Evolutionary conservation across 2,797 vertebrate species (phyloP), one percentile per base, ranked within the genome.

Genomic region (Netta rufina): DNA sequence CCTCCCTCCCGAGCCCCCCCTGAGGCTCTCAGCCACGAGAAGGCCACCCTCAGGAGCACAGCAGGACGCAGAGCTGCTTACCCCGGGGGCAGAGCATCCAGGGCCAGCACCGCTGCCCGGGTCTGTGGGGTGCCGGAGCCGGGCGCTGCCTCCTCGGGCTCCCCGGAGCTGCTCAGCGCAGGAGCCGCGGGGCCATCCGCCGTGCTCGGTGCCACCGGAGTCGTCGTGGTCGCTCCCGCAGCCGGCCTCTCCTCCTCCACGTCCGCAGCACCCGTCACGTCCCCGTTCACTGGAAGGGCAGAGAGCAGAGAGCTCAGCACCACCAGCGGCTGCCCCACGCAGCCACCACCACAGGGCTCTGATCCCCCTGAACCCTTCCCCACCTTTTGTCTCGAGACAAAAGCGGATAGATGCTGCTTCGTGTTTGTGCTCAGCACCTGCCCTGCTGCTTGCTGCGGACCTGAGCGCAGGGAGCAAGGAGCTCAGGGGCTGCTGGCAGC

Each of bases 81-180:
- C 99, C 99, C 99, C 0, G 98, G 96, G 51, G 99, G 99, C 91
- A 99, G 98, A 6, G 98, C 97, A 28, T 99, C 99, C 9, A 98
- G 93, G 28, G 94, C 81, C 6, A 97, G 96, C 73, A 98, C 97
- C 3, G 98, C 94, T 8, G 88, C 78, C 13, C 82, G 94, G 71
- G 97, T 92, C 32, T 96, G 97, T 13, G 98, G 98, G 3, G 93
- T 75, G 22, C 84, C 80, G 33, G 97, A 58, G 4, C 85, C 75
- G 0, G 98, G 92, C 67, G 97, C 76, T 5, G 92, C 89, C 21
- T 98, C 98, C 89, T 98, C 93, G 10, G 95, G 92, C 83, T 98
- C 98, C 0, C 90, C 91, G 0, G 98, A 96, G 7, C 93, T 33
- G 22, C 95, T 75, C 2, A 93, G 89, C 64, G 93, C 83, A 41